Evolutionary conservation across 2,797 vertebrate genomes (phyloP), one percentile per base, ranked within the genome.

Genomic region (Poecile montanus): DNA sequence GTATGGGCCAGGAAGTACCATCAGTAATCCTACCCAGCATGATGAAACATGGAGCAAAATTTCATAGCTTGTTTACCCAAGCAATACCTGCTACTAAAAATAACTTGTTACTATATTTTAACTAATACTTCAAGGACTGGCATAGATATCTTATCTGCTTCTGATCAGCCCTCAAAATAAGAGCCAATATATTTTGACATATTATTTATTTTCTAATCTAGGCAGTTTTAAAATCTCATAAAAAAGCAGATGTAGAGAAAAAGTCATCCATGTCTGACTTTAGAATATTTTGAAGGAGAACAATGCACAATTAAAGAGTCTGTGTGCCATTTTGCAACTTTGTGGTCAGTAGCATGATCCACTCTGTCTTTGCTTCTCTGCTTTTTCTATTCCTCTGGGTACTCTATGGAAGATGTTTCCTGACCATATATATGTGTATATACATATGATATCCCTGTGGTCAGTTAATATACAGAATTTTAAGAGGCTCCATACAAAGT

Each of bases 1-100:
- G 4, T 45, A 16, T 60, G 21, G 65, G 29, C 70, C 70, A 68
- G 86, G 71, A 90, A 32, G 58, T 48, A 62, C 62, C 51, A 56
- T 14, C 76, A 81, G 17, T 48, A 87, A 89, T 71, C 72, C 34
- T 34, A 67, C 78, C 68, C 57, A 42, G 65, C 45, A 53, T 95
- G 95, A 91, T 89, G 93, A 90, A 96, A 96, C 58, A 53, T 32
- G 16, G 61, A 78, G 20, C 47, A 93, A 95, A 94, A 94, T 95
- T 90, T 89, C 91, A 75, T 93, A 19, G 40, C 23, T 78, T 88
- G 74, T 94, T 96, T 94, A 71, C 71, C 57, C 23, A 71, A 71
- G 71, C 56, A 92, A 71, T 19, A 60, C 70, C 51, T 78, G 75
- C 63, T 60, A 56, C 91, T 96, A 93, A 93, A 95, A 95, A 94